Conservation (phyloP, 1,140 invertebrate genomes). For the Drosophila sp. region DNA sequence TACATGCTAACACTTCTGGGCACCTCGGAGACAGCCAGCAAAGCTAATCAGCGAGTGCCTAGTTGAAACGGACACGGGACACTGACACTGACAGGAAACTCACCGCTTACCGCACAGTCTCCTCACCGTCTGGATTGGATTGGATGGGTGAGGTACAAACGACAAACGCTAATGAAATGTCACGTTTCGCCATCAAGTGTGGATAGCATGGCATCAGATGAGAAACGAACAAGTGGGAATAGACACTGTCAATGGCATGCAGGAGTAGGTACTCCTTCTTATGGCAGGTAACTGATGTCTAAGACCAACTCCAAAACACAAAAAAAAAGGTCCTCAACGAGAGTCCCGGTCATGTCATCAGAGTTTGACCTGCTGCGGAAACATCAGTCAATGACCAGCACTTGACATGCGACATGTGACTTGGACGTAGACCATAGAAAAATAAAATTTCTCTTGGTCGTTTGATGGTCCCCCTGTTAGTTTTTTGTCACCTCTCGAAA, state of each 20-base stretch:
- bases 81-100: conserved; percentile 24
- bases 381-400: conserved; percentile 63
- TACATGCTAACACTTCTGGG: conserved; percentile 34
- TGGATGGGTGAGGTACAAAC: conserved; percentile 17
- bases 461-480: neutral
- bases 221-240: neutral
- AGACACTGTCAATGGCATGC: conserved; percentile 7
- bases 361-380: conserved; percentile 9
- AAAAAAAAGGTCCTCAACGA: neutral
- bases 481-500: neutral
- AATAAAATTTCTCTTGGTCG: conserved; percentile 35
- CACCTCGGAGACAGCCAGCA: conserved; percentile 23
- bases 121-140: neutral
- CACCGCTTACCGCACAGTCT: conserved; percentile 1
- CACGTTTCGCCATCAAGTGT: conserved; percentile 36
- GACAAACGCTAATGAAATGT: conserved; percentile 70
- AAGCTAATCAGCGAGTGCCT: conserved; percentile 53
- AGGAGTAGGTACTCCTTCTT: conserved; percentile 8
- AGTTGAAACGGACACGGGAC: conserved; percentile 16
- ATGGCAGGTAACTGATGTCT: conserved; percentile 35
- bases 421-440: conserved; percentile 67
- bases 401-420: conserved; percentile 56
- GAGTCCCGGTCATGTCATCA: conserved; percentile 14
- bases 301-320: conserved; percentile 22
- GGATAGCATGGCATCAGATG: neutral